Evolutionary conservation across 2,113 vertebrate genomes (phyloP).

Genomic region (Epinephelus fuscoguttatus): DNA sequence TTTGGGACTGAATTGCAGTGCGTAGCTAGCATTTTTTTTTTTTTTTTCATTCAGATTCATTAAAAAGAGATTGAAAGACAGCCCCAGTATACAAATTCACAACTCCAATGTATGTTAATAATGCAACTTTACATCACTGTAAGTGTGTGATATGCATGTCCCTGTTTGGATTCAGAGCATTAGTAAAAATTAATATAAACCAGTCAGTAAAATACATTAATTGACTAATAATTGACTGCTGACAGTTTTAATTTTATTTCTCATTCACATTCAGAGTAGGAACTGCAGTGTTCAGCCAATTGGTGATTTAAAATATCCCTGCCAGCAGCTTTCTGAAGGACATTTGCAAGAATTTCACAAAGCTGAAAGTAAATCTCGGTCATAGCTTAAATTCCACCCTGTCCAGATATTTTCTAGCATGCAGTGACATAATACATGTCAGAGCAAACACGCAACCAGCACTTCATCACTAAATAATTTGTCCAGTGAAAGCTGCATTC

Average conservation of each 20-base stretch:
- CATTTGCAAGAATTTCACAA: slow-evolving; percentile 8
- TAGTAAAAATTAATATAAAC: background rate
- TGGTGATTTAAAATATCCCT: slow-evolving; percentile 11
- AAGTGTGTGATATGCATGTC: background rate
- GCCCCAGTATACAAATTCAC: slow-evolving; percentile 4
- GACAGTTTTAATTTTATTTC: background rate
- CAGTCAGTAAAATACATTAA: background rate
- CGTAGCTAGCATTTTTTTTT: slow-evolving; percentile 9
- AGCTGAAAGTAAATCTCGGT: background rate
- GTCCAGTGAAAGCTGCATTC: background rate
- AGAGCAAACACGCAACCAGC: background rate
- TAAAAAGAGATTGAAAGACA: slow-evolving; percentile 18
- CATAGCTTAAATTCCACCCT: background rate
- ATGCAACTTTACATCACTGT: background rate
- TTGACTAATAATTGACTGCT: background rate
- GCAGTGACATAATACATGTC: background rate
- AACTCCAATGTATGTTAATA: slow-evolving; percentile 6
- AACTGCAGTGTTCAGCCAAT: background rate
- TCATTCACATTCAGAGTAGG: background rate
- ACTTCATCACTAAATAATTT: background rate
- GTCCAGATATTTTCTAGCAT: background rate
- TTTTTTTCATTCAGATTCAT: slow-evolving; percentile 33
- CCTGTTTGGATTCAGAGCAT: background rate
- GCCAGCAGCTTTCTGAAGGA: slow-evolving; percentile 18
- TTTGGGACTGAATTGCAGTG: slow-evolving; percentile 45